Evolutionary conservation across 2,113 vertebrate species (phyloP).

Genomic region (Hystrix brachyura): DNA sequence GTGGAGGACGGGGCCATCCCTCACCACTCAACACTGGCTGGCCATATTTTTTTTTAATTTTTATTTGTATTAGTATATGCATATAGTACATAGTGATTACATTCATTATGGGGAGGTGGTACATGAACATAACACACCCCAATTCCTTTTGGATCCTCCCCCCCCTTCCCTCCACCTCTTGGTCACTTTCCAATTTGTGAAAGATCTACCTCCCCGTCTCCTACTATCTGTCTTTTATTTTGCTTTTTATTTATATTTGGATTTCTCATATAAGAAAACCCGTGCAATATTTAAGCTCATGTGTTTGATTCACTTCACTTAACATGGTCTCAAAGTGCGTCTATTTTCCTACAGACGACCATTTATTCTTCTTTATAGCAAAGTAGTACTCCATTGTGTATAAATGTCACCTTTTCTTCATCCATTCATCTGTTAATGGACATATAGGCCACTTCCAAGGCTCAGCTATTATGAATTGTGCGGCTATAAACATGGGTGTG

Average conservation of each 20-base stretch:
- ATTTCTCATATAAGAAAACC: not conserved
- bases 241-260: not conserved
- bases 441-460: not conserved
- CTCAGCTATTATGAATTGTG: not conserved
- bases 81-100: not conserved
- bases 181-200: not conserved
- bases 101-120: not conserved
- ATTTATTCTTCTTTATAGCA: not conserved
- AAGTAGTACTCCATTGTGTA: not conserved
- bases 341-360: not conserved
- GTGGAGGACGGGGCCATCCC: rapidly evolving
- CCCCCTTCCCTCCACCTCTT: not conserved
- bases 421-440: not conserved
- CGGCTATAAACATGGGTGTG: not conserved
- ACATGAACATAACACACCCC: not conserved
- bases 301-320: not conserved
- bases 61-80: not conserved
- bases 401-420: not conserved
- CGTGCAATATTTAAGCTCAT: not conserved
- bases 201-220: not conserved
- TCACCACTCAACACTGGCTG: not conserved
- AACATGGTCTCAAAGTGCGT: not conserved
- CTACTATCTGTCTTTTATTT: not conserved
- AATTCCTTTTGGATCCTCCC: not conserved
- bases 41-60: not conserved